These are phyloP conservation scores for Oncopeltus fasciatus DNA, from an alignment of 1,140 invertebrate species.

Conservation along the genomic window DNA sequence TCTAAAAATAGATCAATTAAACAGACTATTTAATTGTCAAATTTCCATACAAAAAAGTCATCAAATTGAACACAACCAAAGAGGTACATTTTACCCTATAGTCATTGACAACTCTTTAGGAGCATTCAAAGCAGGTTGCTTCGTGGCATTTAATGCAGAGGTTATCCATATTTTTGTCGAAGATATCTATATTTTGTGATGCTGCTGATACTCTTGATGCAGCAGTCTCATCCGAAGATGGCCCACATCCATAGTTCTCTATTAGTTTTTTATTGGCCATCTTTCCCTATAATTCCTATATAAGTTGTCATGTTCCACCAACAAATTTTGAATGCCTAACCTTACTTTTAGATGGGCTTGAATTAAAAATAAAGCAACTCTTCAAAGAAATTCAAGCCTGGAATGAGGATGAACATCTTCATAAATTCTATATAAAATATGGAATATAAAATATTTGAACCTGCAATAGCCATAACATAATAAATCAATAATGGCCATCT, in stretches of 20 bases:
- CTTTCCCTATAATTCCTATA: neutral
- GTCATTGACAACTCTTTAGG: neutral
- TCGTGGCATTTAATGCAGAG: neutral
- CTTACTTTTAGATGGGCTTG: neutral
- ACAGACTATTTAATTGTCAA: too few species aligned
- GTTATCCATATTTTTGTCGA: neutral
- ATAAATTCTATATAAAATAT: neutral
- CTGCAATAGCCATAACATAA: constrained; percentile 24
- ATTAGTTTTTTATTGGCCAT: neutral
- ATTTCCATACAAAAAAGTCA: too few species aligned
- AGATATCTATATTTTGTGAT: neutral
- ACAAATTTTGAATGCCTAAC: neutral
- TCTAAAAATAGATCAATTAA: too few species aligned
- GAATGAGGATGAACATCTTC: neutral
- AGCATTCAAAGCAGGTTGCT: neutral
- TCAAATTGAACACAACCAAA: too few species aligned
- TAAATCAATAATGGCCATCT: constrained; percentile 28
- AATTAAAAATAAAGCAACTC: neutral
- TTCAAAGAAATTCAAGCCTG: neutral
- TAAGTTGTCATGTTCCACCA: neutral
- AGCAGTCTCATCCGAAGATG: neutral
- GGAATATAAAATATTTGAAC: constrained; percentile 21
- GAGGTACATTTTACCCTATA: too few species aligned
- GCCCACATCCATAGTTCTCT: neutral
- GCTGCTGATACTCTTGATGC: neutral